Base-by-base conservation (phyloP, 2,113 vertebrate species). In the Cochlearius cochlearius region DNA sequence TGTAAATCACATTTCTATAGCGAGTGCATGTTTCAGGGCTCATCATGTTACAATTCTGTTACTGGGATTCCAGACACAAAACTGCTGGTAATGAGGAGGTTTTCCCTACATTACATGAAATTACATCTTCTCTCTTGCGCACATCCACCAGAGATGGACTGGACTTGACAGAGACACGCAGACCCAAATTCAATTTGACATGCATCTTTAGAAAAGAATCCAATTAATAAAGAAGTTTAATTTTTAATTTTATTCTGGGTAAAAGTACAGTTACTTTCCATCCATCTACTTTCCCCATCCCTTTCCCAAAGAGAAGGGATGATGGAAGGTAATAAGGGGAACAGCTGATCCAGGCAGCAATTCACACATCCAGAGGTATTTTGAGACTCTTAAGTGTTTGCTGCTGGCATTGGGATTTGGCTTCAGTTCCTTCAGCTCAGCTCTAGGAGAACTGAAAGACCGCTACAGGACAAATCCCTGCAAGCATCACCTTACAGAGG, bases 81-180 rank as follows among this genome's bases (percentile, higher is more conserved):
- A 84, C 79, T 68, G 47, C 52, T 88, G 12, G 27, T 77, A 89
- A 71, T 64, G 56, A 82, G 74, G 36, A 92, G 34, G 81, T 91
- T 96, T 91, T 68, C 62, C 60, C 27, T 7, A 94, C 84, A 78
- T 96, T 55, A 89, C 52, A 56, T 63, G 64, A 91, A 88, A 93
- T 92, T 77, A 50, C 63, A 74, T 79, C 74, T 56, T 90, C 25
- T 76, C 15, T 64, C n/a, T 43, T 50, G 19, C 77, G 38, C 26
- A 81, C 11, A 84, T 36, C 39, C 25, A 68, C 72, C 52, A 94
- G 56, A 81, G 30, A 55, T n/a, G 22, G 47, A 38, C 63, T 68
- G 81, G 66, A 76, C 25, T 85, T 66, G 81, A 41, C 20, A 84
- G 60, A 90, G 52, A 94, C 39, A 91, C 56, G n/a, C 22, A 96